Evolutionary conservation across 2,797 vertebrate genomes (phyloP).

Genomic region (Chlorospingus semifuscus): DNA sequence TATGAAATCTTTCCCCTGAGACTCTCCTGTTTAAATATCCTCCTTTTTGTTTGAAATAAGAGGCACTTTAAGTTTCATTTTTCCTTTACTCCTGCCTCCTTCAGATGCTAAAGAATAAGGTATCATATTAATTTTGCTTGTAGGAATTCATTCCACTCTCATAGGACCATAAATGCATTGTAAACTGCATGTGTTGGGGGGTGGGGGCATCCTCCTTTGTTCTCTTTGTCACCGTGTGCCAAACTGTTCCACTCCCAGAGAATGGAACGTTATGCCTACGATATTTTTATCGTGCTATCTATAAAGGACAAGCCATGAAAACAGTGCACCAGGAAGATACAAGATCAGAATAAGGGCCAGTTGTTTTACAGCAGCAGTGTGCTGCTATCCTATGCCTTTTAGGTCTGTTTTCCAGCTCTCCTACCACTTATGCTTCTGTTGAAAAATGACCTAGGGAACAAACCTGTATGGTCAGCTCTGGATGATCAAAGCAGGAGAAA

Average conservation of each 20-base stretch:
- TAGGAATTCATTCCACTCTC: conserved; percentile 5
- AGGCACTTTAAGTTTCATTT: not conserved
- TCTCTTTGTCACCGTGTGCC: not conserved
- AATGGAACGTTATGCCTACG: not conserved
- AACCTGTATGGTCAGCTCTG: not conserved
- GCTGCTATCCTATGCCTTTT: not conserved
- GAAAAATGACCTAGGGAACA: not conserved
- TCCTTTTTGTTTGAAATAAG: conserved; percentile 8
- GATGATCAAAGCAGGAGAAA: conserved; percentile 9
- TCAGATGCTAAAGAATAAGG: not conserved
- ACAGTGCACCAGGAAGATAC: not conserved
- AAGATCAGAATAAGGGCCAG: not conserved
- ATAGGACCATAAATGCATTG: not conserved
- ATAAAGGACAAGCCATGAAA: not conserved
- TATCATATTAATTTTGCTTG: not conserved
- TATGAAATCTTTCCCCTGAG: not conserved
- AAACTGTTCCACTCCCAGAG: not conserved
- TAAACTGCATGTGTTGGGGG: not conserved
- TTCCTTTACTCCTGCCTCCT: not conserved
- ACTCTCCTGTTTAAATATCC: conserved; percentile 7
- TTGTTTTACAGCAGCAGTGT: not conserved
- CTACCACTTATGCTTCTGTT: not conserved
- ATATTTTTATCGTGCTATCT: not conserved
- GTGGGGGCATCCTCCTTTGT: not conserved
- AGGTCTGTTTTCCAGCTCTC: not conserved